Conservation (phyloP, 2,113 vertebrate species). For the Ivindomyrus marchei region DNA sequence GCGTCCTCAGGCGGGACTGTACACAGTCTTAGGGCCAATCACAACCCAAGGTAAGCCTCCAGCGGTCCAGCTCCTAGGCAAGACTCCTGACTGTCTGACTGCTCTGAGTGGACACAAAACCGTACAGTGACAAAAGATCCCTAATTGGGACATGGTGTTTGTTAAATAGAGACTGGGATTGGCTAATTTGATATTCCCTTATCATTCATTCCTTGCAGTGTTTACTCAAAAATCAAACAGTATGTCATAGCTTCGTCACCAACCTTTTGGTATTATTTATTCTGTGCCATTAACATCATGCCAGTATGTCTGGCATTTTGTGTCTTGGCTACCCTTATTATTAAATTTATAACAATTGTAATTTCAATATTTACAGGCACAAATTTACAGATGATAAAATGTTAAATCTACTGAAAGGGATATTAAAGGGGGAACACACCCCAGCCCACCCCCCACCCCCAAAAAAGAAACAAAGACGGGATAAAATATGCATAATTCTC, state of each 20-base stretch:
- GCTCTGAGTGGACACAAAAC: neutral
- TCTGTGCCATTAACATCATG: neutral
- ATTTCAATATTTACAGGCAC: neutral
- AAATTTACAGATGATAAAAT: neutral
- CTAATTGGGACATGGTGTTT: neutral
- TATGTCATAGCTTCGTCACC: neutral
- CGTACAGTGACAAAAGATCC: neutral
- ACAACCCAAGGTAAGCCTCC: neutral
- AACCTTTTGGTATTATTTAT: neutral
- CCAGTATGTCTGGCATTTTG: neutral
- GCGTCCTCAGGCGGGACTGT: neutral
- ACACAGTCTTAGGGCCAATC: neutral
- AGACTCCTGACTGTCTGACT: neutral
- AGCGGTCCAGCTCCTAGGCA: neutral
- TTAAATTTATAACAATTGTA: neutral
- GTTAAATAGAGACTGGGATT: neutral
- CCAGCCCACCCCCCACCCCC: neutral
- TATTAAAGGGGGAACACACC: neutral
- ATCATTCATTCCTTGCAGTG: neutral
- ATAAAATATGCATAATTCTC: neutral
- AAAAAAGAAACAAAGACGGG: neutral
- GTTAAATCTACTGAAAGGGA: neutral
- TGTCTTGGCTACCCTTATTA: neutral
- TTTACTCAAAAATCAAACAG: neutral
- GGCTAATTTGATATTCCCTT: neutral